Base-by-base conservation (phyloP, 2,888 invertebrate genomes). In the Coleophora deauratella region DNA sequence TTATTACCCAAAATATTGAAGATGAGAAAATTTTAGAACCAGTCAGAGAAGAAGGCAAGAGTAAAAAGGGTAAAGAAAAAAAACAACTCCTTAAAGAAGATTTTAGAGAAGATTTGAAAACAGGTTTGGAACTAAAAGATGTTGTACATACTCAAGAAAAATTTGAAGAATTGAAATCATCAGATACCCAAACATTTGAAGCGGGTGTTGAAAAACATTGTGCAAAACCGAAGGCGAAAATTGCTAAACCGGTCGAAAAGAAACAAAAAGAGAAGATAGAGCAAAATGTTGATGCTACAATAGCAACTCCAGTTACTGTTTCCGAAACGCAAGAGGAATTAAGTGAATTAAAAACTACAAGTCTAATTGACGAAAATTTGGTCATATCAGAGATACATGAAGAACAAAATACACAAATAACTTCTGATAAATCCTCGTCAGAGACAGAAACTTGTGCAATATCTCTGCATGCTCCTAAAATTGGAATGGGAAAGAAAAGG, bases 231-330 rank as follows among this genome's bases (percentile, higher is more conserved):
- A 77, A 75, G 61, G 69, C 76, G 13, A 73, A 66, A 66, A 74
- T 78, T 13, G 72, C 64, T 9, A 79, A 81, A 52, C 75, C 80
- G 4, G 76, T 78, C 2, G 73, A 78, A 43, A 78, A 73, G 43
- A 81, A 75, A 56, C 55, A 54, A 1, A 74, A 72, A 59, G 63
- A 45, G 8, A 28, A 28, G 2, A 28, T 28, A 28, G 2, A 28
- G n/a, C n/a, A n/a, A n/a, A n/a, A n/a, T n/a, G n/a, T n/a, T n/a
- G 31, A 31, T 31, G 31, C 11, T n/a, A 31, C 10, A n/a, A 10
- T 9, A 31, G 31, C 9, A 4, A 10, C 9, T 31, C 31, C 3
- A 31, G 9, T n/a, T 3, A 3, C 9, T 6, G n/a, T 4, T 28
- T 9, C 2, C 10, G 28, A 9, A 28, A 9, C 10, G 10, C 28